Evolutionary conservation across 1,140 invertebrate genomes (phyloP).

Genomic region (honey bee (Apis mellifera)): Amel_HAv3.1 CM009944.2:9282001-9282500

Average conservation of each 20-base stretch:
- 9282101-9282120: background rate
- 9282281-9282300: slow-evolving; percentile 53
- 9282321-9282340: slow-evolving; percentile 49
- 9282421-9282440: background rate
- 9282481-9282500: background rate
- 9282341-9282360: slow-evolving; percentile 57
- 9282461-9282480: background rate
- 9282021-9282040: no score
- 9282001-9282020: no score
- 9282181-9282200: background rate
- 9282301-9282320: slow-evolving; percentile 39
- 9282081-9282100: background rate
- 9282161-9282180: background rate
- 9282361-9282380: slow-evolving; percentile 24
- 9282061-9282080: no score
- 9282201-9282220: no score
- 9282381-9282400: slow-evolving; percentile 41
- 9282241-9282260: slow-evolving; percentile 50
- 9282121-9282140: background rate
- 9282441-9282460: background rate
- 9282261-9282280: slow-evolving; percentile 45
- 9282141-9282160: background rate
- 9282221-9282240: slow-evolving; percentile 46
- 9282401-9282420: slow-evolving; percentile 9
- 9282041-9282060: no score